Percentiles rank a stretch among this genome's conserved stretches.
These are phyloP conservation scores for Protula sp. DNA, from an alignment of 2,888 invertebrate genomes.

Conservation along the genomic window DNA sequence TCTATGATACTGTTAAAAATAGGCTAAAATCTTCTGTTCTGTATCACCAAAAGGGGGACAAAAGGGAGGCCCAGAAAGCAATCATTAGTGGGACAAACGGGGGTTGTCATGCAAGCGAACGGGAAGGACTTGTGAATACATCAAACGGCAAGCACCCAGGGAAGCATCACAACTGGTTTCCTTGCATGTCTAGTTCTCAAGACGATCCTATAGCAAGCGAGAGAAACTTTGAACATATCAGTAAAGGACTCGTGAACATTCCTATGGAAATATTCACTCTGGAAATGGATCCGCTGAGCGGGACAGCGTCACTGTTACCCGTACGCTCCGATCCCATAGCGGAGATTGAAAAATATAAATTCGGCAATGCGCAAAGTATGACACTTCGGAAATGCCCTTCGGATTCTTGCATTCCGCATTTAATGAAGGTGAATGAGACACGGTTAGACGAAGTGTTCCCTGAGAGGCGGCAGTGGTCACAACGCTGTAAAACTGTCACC, in stretches of 20 bases:
- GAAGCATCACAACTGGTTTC: neutral
- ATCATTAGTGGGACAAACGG: neutral
- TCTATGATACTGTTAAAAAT: slow-evolving; percentile 35
- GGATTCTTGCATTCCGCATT: neutral
- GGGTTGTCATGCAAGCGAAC: neutral
- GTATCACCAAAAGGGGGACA: neutral
- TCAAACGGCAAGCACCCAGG: neutral
- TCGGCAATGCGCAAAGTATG: neutral
- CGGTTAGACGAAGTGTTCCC: too few species aligned
- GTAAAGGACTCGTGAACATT: neutral
- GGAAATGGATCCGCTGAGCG: neutral
- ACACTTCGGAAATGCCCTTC: neutral
- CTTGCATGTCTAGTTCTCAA: too few species aligned
- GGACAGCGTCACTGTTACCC: neutral
- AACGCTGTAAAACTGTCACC: too few species aligned
- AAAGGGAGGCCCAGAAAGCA: too few species aligned
- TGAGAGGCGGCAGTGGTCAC: too few species aligned
- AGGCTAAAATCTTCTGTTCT: neutral
- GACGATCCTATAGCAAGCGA: neutral
- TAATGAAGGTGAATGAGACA: neutral
- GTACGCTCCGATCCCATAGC: neutral
- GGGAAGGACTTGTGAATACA: too few species aligned
- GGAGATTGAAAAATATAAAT: neutral
- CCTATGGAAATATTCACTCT: neutral
- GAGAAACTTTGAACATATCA: neutral